Conservation (phyloP, 2,888 invertebrate genomes). For the Thera britannica region DNA sequence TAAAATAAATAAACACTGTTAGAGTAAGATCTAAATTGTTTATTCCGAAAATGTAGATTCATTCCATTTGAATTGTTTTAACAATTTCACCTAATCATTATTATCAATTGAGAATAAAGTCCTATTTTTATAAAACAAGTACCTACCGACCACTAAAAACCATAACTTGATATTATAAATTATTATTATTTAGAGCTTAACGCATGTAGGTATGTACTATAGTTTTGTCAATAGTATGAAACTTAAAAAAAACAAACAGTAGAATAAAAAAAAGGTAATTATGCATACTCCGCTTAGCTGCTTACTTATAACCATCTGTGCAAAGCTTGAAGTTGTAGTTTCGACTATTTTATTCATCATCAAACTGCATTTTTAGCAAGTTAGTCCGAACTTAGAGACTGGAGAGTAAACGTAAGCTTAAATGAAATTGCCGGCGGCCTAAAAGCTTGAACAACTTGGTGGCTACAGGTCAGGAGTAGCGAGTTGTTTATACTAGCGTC, state of each 20-base stretch:
- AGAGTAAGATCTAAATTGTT: conserved; percentile 33
- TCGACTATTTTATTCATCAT: no score
- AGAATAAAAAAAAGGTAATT: background rate
- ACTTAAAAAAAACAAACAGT: background rate
- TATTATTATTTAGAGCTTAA: background rate
- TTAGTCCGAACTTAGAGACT: no score
- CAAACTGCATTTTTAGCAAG: no score
- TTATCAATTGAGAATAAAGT: background rate
- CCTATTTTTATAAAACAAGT: background rate
- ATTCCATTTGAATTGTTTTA: conserved; percentile 34
- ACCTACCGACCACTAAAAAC: background rate
- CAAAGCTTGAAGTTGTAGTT: no score
- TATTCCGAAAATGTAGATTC: conserved; percentile 24
- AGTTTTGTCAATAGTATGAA: conserved; percentile 2
- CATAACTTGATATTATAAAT: conserved; percentile 4
- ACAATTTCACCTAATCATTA: background rate
- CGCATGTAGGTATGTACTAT: background rate
- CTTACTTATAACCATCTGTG: no score
- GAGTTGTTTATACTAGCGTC: no score
- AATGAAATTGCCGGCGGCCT: no score
- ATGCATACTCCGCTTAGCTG: no score
- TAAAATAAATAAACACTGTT: conserved; percentile 29
- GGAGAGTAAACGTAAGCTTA: no score
- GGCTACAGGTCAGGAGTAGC: no score
- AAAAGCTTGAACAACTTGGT: no score